Evolutionary conservation across 2,113 vertebrate genomes (phyloP), one percentile per base, ranked within the genome.

Genomic region (Rhynchopsitta pachyrhyncha): DNA sequence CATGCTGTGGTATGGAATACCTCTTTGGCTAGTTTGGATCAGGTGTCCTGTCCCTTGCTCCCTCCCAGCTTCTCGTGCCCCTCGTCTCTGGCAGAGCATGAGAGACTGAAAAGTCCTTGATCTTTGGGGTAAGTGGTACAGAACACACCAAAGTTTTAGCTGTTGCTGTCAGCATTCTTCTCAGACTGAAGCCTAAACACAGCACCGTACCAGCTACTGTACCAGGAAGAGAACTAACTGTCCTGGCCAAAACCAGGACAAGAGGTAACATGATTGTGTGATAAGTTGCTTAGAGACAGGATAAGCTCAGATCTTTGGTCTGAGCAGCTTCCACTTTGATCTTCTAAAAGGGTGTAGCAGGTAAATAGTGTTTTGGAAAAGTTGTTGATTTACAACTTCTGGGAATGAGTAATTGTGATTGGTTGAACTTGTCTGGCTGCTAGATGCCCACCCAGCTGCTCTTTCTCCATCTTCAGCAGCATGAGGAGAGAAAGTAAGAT

Each of bases 401-500:
- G 0, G 6, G 6, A 33, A 18, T 20, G 9, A 11, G 7, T 60
- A 50, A 14, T 29, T 50, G 9, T 44, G 23, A 4, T 19, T 79
- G 13, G 13, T 68, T 80, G 33, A 50, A n/a, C 10, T 75, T 78
- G 9, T 25, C 11, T 85, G 46, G 15, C 22, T 90, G 25, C 13
- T 5, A 17, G 8, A 1, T 25, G 15, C 7, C 20, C 4, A 39
- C 15, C 4, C 23, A 55, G 25, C 13, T 11, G 4, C 11, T 53
- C 8, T 4, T 0, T 7, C 7, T 4, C 7, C 2, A 2, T 62
- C 7, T 3, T 52, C 24, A 33, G 13, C 12, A 39, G 39, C 16
- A 4, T 79, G 19, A 75, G 13, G 8, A 22, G 27, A 67, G n/a
- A 67, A 60, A 46, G 11, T 39, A 28, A 50, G 28, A 20, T 9